Base-by-base conservation (phyloP, 2,797 vertebrate species). In the Melanotaenia boesemani region DNA sequence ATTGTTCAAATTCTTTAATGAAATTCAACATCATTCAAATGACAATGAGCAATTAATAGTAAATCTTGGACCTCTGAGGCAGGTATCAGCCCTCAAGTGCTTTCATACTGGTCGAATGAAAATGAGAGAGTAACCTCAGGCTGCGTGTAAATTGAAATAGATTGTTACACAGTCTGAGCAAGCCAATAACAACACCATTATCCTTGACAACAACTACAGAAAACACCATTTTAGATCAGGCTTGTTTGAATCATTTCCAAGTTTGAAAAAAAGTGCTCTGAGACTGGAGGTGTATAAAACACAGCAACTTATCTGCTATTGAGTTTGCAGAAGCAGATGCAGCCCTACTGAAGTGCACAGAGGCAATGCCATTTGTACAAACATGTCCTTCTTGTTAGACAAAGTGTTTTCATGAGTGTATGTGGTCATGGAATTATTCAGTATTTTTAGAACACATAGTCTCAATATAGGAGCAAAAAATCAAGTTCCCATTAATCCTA, bases 171-270 rank as follows among this genome's bases (percentile, higher is more conserved):
- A 60, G 77, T 41, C 9, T 52, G 81, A 80, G 70, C 20, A 37
- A 70, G 75, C 63, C 83, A 80, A 70, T 85, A 82, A 82, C 60
- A 56, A 68, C 74, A 57, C 85, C 85, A 59, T 89, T 87, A 86
- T 85, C 74, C 72, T 63, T 41, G 69, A 63, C 68, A 77, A 61
- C 83, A 83, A 84, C 85, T 72, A 82, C 55, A 81, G 66, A 72
- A 82, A 79, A 83, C 63, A 73, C 69, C 30, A 70, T 76, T 63
- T 77, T 61, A 81, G 80, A 79, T 66, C 37, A 0, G 28, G 68
- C 70, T 72, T 76, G 68, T 86, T 88, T 85, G 82, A 86, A 77
- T 82, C 76, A 81, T 80, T 81, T 83, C 71, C 67, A 62, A 82
- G 71, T 60, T 36, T 7, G 3, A 41, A 13, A 32, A 71, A 64